Evolutionary conservation across 2,797 vertebrate species (phyloP), one percentile per base, ranked within the genome.

Genomic region (Pogonophryne albipinna): DNA sequence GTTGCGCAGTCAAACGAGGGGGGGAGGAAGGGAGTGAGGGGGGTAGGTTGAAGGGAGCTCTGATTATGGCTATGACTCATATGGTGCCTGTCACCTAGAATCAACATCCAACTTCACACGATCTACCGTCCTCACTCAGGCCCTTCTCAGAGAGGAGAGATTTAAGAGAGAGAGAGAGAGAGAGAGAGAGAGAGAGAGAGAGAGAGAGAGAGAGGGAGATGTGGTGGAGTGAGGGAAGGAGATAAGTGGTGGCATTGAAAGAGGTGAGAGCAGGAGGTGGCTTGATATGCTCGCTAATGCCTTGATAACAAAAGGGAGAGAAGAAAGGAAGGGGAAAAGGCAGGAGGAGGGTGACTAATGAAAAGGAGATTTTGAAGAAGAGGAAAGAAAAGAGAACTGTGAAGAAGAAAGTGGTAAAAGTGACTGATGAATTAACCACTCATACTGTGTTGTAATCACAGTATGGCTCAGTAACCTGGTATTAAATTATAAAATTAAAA

Each of bases 1-100:
- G 76, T 71, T 78, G 66, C 81, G 56, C 38, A 72, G 69, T 62
- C 74, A 76, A 71, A 56, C 34, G 63, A 49, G 71, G 56, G 67
- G 45, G 34, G 23, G 27, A 4, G 27, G 27, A 27, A 41, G 61
- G 58, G 23, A 23, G 13, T 47, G 7, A 16, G 20, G 55, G 66
- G 20, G 55, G 65, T 64, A 55, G 20, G 57, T 50, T 44, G 80
- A 78, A 85, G 82, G 59, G 68, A 79, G 80, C 74, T 89, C 89
- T 92, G 84, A 93, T 93, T 91, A 92, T 86, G 71, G 74, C 87
- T 88, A 82, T 91, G 93, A 93, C 82, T 93, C 88, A 93, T 91
- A 92, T 87, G 90, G 87, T 92, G 80, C 74, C 90, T 92, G 93
- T 89, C 92, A 89, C 89, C 86, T 87, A 78, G 84, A 87, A 94